Base-by-base conservation (phyloP, 1,140 invertebrate genomes). In the Bombus pyrosoma region DNA sequence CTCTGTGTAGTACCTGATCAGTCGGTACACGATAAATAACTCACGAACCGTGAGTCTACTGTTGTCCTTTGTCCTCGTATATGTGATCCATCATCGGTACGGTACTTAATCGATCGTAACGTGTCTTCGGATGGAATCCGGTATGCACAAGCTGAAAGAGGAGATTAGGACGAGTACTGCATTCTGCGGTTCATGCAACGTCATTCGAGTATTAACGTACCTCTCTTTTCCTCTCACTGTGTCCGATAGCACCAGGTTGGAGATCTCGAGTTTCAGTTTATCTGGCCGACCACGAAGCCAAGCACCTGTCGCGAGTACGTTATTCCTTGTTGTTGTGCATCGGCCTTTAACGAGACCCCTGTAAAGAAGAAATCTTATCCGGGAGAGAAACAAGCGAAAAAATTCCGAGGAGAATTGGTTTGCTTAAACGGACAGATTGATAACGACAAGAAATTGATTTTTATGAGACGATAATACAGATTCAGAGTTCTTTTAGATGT, bases 41-140 rank as follows among this genome's bases (percentile, higher is more conserved):
- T 9, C 6, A 8, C 28, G 10, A 39, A 64, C 37, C 47, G 53
- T 71, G 37, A 84, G 43, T 47, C 25, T 10, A 1, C 47, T 18
- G 59, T 53, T 68, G 41, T 66, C 43, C 15, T 39, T 22, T 25
- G 39, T 71, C 25, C 8, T 37, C 28, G 8, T 39, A 37, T n/a
- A n/a, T 43, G 34, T 43, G 57, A 85, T 81, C 43, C 78, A 85
- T 85, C 71, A 68, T 22, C 37, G 64, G n/a, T 9, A 18, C n/a
- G 32, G 88, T 86, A 78, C 91, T 91, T 92, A 92, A 93, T 93
- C 92, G 92, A 91, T 93, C 91, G 92, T 91, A 91, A 93, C 91
- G 86, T 87, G 87, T 80, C 66, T 88, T 83, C 82, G 25, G 47
- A 84, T 72, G 59, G 75, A n/a, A 74, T 79, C n/a, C 39, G 13